Percentiles rank a stretch among this genome's conserved stretches.
These are phyloP conservation scores for Anthopleura sola DNA, from an alignment of 64 coral and sea anemone genomes.

Conservation along the genomic window DNA sequence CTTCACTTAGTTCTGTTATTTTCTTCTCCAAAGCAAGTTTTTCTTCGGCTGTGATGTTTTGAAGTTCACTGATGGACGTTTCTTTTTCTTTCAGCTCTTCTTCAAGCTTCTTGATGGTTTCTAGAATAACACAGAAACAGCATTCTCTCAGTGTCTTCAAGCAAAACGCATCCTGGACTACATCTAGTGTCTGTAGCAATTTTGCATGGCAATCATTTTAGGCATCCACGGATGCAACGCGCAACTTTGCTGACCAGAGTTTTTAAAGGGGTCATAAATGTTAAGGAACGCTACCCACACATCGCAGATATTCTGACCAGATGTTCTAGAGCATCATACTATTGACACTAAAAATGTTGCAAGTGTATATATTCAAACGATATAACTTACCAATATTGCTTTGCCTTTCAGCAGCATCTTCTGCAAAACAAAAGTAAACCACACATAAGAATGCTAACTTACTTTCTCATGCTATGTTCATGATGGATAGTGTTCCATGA, in stretches of 20 bases:
- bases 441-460: background rate
- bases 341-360: too few species aligned
- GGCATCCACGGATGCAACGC: too few species aligned
- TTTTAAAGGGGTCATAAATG: too few species aligned
- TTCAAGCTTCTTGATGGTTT: conserved; percentile 63
- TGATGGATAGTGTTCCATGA: too few species aligned
- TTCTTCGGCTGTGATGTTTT: conserved; percentile 19
- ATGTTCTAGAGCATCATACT: too few species aligned
- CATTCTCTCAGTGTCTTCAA: background rate
- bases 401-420: conserved; percentile 47
- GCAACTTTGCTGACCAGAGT: too few species aligned
- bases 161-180: background rate
- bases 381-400: conserved; percentile 48
- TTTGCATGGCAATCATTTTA: background rate
- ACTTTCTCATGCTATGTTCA: too few species aligned
- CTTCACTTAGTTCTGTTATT: conserved; percentile 57
- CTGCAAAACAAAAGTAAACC: conserved; percentile 20
- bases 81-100: conserved; percentile 79
- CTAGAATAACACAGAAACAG: background rate
- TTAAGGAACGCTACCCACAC: too few species aligned
- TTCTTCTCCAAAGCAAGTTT: conserved; percentile 35
- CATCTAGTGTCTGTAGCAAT: background rate
- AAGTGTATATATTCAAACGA: too few species aligned
- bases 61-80: conserved; percentile 53
- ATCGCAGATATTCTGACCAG: too few species aligned